Percentiles rank a stretch among this genome's conserved stretches.
These are phyloP conservation scores for Oreochromis spilurus DNA, from an alignment of 2,113 vertebrate genomes.

Conservation along the genomic window DNA sequence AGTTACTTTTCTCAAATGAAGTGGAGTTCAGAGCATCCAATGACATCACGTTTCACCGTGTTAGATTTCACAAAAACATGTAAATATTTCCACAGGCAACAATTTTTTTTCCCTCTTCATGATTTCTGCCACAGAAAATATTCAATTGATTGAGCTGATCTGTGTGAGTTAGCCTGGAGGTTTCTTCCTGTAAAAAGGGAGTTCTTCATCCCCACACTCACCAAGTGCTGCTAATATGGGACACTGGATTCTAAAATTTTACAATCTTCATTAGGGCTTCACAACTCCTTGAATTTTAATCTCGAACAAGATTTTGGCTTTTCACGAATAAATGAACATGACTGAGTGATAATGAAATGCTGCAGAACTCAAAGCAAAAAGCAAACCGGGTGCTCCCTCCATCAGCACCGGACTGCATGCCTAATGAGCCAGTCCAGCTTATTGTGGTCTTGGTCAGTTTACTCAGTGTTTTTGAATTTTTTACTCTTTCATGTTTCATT, in stretches of 20 bases:
- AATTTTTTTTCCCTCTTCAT: not conserved
- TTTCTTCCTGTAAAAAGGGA: not conserved
- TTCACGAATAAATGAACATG: not conserved
- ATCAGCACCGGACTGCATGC: not conserved
- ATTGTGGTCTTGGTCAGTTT: not conserved
- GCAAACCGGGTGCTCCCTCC: rapidly evolving
- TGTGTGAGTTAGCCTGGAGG: not conserved
- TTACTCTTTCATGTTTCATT: not conserved
- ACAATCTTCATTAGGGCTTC: not conserved
- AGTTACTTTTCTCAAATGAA: not conserved
- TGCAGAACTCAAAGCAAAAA: not conserved
- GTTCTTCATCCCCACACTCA: not conserved
- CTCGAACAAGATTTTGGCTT: not conserved
- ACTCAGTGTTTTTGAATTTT: not conserved
- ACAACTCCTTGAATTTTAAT: not conserved
- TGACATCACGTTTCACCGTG: not conserved
- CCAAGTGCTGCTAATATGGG: not conserved
- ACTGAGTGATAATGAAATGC: not conserved
- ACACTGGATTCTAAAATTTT: not conserved
- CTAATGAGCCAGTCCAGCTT: not conserved
- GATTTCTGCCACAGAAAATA: rapidly evolving
- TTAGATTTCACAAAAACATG: rapidly evolving
- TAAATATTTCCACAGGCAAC: not conserved
- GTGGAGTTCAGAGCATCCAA: not conserved
- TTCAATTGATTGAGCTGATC: not conserved